Evolutionary conservation across 1,140 invertebrate species (phyloP), one percentile per base, ranked within the genome.

Genomic region (Lepidostoma basale): DNA sequence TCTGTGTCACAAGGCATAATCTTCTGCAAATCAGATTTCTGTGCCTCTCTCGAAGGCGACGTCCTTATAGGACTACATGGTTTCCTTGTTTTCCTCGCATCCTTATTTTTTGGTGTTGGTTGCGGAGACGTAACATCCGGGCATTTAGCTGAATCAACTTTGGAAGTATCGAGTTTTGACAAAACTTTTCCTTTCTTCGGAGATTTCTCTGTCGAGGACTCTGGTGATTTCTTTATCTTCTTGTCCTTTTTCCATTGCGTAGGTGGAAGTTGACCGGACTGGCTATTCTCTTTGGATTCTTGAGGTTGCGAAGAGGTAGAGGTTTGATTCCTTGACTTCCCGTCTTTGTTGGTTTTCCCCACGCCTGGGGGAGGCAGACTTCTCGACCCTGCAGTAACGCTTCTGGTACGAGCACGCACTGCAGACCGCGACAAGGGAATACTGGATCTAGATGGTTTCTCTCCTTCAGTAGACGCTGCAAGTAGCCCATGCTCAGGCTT

Each of bases 401-500:
- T 84, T 87, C 85, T 80, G 86, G 85, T 76, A 84, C 87, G 78
- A 87, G 85, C 81, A 87, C 85, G 77, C 75, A 83, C 77, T 78
- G 84, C 76, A 77, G 68, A 45, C 62, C 77, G 76, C 73, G 78
- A 77, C 77, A 83, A 69, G 67, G 79, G 75, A 76, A 75, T 67
- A 79, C 78, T 77, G 81, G 81, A 70, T 88, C 86, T 75, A 82
- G 80, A 74, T 84, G 87, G 78, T 90, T 90, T 86, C 85, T 89
- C 86, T 90, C 89, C 84, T 84, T 89, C 84, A 90, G 78, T 77
- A 89, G 84, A 75, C 86, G 87, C 84, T 86, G 88, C 84, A 87
- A 87, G 84, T 86, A 87, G 84, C 86, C 89, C 84, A 83, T 83
- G 85, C 86, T 88, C 88, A 87, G 87, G 87, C 86, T 86, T 85